These are phyloP conservation scores for Drosophila barbarae DNA, from an alignment of 2,888 invertebrate genomes.

Conservation along the genomic window DNA sequence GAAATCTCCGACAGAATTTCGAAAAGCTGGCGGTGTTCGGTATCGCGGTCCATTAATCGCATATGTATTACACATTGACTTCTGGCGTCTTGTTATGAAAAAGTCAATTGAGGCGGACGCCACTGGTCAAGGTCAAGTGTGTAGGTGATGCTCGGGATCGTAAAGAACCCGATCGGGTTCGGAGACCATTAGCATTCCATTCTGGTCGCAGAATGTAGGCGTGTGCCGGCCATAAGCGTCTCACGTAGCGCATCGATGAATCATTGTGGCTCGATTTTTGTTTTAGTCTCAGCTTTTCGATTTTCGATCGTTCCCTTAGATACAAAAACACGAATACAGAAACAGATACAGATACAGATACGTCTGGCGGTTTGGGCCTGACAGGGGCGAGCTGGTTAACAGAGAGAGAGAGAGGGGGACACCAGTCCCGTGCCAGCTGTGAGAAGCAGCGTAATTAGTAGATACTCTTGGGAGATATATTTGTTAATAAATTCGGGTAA, in stretches of 20 bases:
- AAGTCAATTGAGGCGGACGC: conserved; percentile 27
- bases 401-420: not conserved
- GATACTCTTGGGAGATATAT: conserved; percentile 25
- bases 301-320: conserved; percentile 38
- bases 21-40: conserved; percentile 3
- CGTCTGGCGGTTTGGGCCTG: conserved; percentile 11
- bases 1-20: conserved; percentile 16
- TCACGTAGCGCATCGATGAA: conserved; percentile 31
- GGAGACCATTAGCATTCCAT: conserved; percentile 38
- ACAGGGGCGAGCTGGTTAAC: conserved; percentile 7
- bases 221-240: conserved; percentile 44
- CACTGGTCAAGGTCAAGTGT: conserved; percentile 35
- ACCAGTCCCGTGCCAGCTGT: conserved; percentile 9
- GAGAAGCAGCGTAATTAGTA: conserved; percentile 28
- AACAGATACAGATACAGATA: conserved; percentile 23
- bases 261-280: conserved; percentile 43
- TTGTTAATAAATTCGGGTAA: conserved; percentile 2
- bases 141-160: conserved; percentile 20
- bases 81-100: conserved; percentile 1
- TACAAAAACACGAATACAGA: conserved; percentile 30
- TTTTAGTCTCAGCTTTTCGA: conserved; percentile 37
- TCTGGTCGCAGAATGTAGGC: conserved; percentile 40
- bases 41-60: conserved; percentile 29
- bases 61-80: conserved; percentile 16
- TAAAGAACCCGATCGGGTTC: conserved; percentile 26